Evolutionary conservation across 1,140 invertebrate species (phyloP).

Genomic region (Belonocnema kinseyi): DNA sequence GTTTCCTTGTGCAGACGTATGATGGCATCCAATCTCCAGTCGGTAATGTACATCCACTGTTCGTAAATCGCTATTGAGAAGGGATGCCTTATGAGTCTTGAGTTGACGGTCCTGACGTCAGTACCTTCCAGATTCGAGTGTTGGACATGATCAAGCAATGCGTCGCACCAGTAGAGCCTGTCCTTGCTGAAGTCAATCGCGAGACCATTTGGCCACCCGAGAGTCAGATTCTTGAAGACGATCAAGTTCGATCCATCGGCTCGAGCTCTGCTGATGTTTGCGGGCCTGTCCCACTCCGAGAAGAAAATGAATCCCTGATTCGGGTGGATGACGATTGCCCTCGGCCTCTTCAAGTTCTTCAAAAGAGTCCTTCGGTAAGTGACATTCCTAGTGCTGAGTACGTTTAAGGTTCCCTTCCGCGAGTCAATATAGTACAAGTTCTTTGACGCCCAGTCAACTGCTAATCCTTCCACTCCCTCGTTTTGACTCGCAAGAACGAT

Average conservation of each 20-base stretch:
- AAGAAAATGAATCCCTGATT: slow-evolving; percentile 96
- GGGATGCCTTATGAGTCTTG: slow-evolving; percentile 92
- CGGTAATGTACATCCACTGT: slow-evolving; percentile 97
- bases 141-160: slow-evolving; percentile 95
- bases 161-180: slow-evolving; percentile 96
- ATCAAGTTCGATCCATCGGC: slow-evolving; percentile 91
- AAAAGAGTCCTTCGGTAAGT: slow-evolving; percentile 89
- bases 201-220: slow-evolving; percentile 97
- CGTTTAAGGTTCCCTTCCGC: slow-evolving; percentile 95
- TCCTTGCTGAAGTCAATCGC: slow-evolving; percentile 93
- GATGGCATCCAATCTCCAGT: slow-evolving; percentile 97
- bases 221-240: slow-evolving; percentile 93
- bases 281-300: slow-evolving; percentile 97
- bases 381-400: slow-evolving; percentile 90
- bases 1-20: slow-evolving; percentile 92
- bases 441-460: slow-evolving; percentile 97
- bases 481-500: slow-evolving; percentile 97
- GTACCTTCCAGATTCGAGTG: slow-evolving; percentile 95
- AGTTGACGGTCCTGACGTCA: slow-evolving; percentile 94
- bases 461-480: slow-evolving; percentile 97
- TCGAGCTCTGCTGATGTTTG: slow-evolving; percentile 94
- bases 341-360: slow-evolving; percentile 91
- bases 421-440: slow-evolving; percentile 99
- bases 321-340: slow-evolving; percentile 97
- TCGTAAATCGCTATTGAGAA: slow-evolving; percentile 96